Conservation (phyloP, 1,140 invertebrate species). For the Drosophila guanche region DNA sequence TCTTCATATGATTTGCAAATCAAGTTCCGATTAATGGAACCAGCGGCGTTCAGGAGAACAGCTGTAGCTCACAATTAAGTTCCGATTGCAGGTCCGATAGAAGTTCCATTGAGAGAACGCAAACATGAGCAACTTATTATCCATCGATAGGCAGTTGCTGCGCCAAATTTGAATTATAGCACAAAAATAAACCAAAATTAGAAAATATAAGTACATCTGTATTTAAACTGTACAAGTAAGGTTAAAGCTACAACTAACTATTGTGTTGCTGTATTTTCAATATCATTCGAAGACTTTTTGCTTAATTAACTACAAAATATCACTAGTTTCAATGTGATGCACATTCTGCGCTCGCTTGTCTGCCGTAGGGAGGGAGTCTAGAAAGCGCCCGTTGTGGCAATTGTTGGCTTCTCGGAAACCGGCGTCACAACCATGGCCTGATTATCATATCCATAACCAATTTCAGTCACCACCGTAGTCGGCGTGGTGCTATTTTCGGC, state of each 20-base stretch:
- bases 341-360: constrained; percentile 51
- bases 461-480: constrained; percentile 67
- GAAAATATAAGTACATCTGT: too few relatives aligned
- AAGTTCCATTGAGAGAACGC: neutral
- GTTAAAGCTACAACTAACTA: too few relatives aligned
- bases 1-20: too few relatives aligned
- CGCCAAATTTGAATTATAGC: too few relatives aligned
- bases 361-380: constrained; percentile 17
- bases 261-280: constrained; percentile 1
- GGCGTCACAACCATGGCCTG: constrained; percentile 78
- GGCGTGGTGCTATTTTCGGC: constrained; percentile 80
- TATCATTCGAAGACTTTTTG: constrained; percentile 24
- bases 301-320: constrained; percentile 44
- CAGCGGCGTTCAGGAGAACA: too few relatives aligned
- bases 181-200: too few relatives aligned
- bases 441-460: constrained; percentile 80
- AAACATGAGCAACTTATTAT: constrained; percentile 1
- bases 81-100: neutral
- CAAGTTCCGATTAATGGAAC: too few relatives aligned
- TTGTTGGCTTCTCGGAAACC: constrained; percentile 64
- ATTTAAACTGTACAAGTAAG: too few relatives aligned
- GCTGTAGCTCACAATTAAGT: neutral
- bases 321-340: constrained; percentile 76
- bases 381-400: constrained; percentile 38
- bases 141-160: too few relatives aligned